Evolutionary conservation across 30 jellyfish, hydroid and myxozoan genomes (phyloP).

Genomic region (Rhopilema esculentum): DNA sequence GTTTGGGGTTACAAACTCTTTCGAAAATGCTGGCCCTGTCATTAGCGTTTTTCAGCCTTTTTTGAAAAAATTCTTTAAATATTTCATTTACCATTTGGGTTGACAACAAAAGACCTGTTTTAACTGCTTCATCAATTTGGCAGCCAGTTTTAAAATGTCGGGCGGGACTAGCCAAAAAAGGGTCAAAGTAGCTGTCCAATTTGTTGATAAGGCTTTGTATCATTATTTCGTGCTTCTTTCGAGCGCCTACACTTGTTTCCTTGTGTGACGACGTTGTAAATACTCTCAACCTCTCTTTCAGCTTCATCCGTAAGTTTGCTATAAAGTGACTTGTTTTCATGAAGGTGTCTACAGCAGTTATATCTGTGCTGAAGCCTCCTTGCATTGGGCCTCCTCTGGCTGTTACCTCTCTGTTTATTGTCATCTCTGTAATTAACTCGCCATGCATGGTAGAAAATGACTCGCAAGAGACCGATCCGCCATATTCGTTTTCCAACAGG

Average conservation of each 20-base stretch:
- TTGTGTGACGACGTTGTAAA: slow-evolving; percentile 48
- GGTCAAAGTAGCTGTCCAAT: too few relatives aligned
- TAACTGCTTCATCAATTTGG: too few relatives aligned
- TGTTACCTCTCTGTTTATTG: slow-evolving; percentile 59
- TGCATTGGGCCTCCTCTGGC: slow-evolving; percentile 67
- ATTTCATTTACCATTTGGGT: too few relatives aligned
- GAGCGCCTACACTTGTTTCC: slow-evolving; percentile 44
- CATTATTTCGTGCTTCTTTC: slow-evolving; percentile 36
- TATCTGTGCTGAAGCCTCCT: slow-evolving; percentile 52
- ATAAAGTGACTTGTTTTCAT: too few relatives aligned
- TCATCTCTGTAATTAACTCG: slow-evolving; percentile 63
- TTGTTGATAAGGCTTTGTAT: slow-evolving; percentile 4
- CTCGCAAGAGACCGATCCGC: slow-evolving; percentile 52
- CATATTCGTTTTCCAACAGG: slow-evolving; percentile 35
- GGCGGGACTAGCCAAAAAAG: too few relatives aligned
- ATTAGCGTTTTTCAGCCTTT: too few relatives aligned
- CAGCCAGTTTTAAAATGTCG: slow-evolving; percentile 42
- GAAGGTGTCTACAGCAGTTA: slow-evolving; percentile 16
- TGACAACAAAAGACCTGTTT: too few relatives aligned
- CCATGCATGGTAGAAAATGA: slow-evolving; percentile 64
- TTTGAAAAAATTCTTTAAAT: too few relatives aligned
- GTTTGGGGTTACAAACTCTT: too few relatives aligned
- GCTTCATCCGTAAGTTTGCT: too few relatives aligned
- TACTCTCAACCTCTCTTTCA: too few relatives aligned
- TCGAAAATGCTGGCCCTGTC: too few relatives aligned